phyloP scores from a whole-genome alignment of 2,888 invertebrate genomes.

The Lathronympha strigana region DNA sequence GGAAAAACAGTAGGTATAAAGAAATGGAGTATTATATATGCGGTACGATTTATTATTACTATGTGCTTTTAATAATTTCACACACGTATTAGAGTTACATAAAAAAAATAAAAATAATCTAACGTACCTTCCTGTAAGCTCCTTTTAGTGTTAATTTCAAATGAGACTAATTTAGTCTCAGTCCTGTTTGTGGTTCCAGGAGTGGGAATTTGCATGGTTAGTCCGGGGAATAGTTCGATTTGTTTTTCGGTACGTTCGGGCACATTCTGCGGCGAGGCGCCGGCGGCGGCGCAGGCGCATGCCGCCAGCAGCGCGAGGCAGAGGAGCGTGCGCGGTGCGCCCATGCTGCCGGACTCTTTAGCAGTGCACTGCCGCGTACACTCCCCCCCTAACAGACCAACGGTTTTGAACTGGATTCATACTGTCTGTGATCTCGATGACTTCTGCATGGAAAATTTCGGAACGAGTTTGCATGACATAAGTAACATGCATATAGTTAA shows the following conservation, averaged over 20 bases:
- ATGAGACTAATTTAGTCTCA: conserved; percentile 59
- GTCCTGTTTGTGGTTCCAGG: conserved; percentile 54
- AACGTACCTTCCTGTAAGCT: conserved; percentile 61
- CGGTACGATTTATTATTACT: no score
- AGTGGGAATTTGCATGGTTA: conserved; percentile 63
- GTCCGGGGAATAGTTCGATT: conserved; percentile 68
- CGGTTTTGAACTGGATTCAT: conserved; percentile 22
- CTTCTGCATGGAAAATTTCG: conserved; percentile 29
- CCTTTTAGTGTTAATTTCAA: conserved; percentile 64
- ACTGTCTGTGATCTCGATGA: not conserved
- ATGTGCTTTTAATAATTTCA: not conserved
- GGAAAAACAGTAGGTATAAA: no score
- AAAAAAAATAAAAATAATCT: not conserved
- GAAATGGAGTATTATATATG: no score
- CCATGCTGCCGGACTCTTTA: conserved; percentile 65
- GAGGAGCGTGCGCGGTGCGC: conserved; percentile 59
- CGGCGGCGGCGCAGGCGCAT: conserved; percentile 47
- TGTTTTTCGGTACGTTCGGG: conserved; percentile 49
- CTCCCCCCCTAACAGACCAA: conserved; percentile 47
- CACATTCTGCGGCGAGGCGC: conserved; percentile 48
- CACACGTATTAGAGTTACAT: not conserved
- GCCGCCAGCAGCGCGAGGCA: conserved; percentile 50
- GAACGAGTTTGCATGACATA: conserved; percentile 29
- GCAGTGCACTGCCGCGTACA: conserved; percentile 50
- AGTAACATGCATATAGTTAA: not conserved